Conservation (phyloP, 1,140 invertebrate species). For the Laodelphax striatellus region DNA sequence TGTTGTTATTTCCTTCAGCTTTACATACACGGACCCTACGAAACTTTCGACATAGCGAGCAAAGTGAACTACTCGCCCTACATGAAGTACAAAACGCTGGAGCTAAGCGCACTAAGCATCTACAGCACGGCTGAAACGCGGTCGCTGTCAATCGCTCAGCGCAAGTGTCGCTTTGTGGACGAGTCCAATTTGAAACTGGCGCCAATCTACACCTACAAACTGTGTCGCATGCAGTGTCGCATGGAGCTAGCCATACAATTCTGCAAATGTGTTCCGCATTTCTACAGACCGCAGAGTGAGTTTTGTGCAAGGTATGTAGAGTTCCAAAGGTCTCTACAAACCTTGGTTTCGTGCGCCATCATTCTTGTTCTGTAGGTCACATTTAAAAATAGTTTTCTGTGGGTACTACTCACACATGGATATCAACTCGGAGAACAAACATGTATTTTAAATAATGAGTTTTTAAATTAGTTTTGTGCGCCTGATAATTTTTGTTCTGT, state of each 20-base stretch:
- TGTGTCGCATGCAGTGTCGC: conserved; percentile 53
- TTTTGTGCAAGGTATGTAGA: too few relatives aligned
- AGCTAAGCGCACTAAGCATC: conserved; percentile 30
- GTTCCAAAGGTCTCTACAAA: too few relatives aligned
- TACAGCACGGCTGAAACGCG: conserved; percentile 29
- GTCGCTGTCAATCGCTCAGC: conserved; percentile 39
- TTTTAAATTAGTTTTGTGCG: too few relatives aligned
- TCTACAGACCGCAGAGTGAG: conserved; percentile 40
- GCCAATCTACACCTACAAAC: conserved; percentile 48
- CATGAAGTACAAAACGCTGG: conserved; percentile 30
- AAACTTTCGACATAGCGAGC: conserved; percentile 43
- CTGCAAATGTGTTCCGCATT: conserved; percentile 51
- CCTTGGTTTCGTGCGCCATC: too few relatives aligned
- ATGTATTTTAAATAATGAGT: too few relatives aligned
- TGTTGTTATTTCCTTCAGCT: conserved; percentile 27
- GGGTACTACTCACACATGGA: too few relatives aligned
- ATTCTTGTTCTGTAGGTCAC: too few relatives aligned
- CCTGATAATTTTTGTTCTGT: too few relatives aligned
- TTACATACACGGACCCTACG: conserved; percentile 42
- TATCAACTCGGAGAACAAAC: too few relatives aligned
- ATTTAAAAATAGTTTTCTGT: too few relatives aligned
- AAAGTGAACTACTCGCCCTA: conserved; percentile 36
- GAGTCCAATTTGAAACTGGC: conserved; percentile 47
- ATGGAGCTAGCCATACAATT: conserved; percentile 40
- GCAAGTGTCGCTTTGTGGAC: conserved; percentile 47